A percentile compares a stretch with the other conserved stretches of the same genome.
Evolutionary conservation across 1,140 invertebrate genomes (phyloP).

Genomic region (Conopomorpha cramerella): DNA sequence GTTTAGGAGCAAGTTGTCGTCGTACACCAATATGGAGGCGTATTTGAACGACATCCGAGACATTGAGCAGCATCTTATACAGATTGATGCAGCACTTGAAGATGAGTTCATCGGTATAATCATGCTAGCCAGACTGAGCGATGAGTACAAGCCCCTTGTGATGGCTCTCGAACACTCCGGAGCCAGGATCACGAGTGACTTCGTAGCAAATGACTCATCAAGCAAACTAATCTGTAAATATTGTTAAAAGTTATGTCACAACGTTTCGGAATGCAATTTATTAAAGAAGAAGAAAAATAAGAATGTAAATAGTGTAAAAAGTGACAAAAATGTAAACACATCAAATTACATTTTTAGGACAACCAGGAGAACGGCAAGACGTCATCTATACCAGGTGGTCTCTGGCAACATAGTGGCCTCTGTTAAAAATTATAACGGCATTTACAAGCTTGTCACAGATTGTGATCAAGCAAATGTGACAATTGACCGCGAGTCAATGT

Average conservation of each 20-base stretch:
- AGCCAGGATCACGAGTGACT: background rate
- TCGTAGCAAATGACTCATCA: too few relatives aligned
- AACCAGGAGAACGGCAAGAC: background rate
- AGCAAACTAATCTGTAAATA: too few relatives aligned
- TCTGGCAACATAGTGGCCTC: slow-evolving; percentile 1
- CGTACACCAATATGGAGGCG: background rate
- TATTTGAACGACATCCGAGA: background rate
- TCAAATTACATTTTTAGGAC: background rate
- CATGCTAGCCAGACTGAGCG: background rate
- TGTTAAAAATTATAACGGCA: background rate
- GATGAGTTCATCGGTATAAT: background rate
- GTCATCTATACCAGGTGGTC: background rate
- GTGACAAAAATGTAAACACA: background rate
- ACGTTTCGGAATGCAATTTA: background rate
- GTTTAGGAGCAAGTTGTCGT: background rate
- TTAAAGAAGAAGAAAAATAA: background rate
- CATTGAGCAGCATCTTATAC: background rate
- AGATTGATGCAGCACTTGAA: background rate
- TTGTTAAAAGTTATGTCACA: too few relatives aligned
- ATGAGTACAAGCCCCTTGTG: background rate
- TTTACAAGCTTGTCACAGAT: background rate
- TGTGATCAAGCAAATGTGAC: background rate
- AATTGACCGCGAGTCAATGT: background rate
- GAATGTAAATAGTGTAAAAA: background rate
- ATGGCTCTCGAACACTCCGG: background rate